Conservation (phyloP, 2,113 vertebrate species). For the Gopherus evgoodei region DNA sequence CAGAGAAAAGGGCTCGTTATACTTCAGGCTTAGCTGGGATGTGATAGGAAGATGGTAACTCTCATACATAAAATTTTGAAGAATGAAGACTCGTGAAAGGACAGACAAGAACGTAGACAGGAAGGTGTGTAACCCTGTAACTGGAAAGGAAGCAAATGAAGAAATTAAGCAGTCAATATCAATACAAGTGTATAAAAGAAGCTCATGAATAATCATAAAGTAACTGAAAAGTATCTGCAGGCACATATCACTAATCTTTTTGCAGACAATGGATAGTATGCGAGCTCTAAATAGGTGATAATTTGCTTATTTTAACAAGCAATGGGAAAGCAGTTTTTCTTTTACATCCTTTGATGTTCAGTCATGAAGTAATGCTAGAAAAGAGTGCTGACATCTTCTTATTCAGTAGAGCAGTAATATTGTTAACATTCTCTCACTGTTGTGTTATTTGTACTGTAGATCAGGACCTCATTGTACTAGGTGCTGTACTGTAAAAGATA, state of each 20-base stretch:
- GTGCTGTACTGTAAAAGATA: not conserved
- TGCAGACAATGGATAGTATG: not conserved
- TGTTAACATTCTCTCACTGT: rapidly evolving
- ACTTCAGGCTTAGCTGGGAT: not conserved
- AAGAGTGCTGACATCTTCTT: not conserved
- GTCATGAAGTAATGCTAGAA: not conserved
- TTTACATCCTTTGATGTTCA: not conserved
- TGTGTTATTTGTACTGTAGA: not conserved
- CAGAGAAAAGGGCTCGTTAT: not conserved
- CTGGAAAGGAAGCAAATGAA: not conserved
- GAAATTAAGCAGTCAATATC: not conserved
- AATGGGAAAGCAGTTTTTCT: not conserved
- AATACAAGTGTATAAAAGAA: not conserved
- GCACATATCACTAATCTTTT: not conserved
- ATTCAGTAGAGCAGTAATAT: not conserved
- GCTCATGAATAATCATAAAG: not conserved
- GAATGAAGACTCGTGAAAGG: not conserved
- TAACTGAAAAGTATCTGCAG: not conserved
- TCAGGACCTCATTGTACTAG: not conserved
- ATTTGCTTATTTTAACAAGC: not conserved
- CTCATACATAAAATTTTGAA: not conserved
- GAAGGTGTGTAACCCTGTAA: not conserved
- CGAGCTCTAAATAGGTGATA: not conserved
- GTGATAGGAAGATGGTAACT: not conserved
- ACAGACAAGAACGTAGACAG: not conserved